Evolutionary conservation across 1,140 invertebrate genomes (phyloP).

Genomic region (Drosophila watanabei): DNA sequence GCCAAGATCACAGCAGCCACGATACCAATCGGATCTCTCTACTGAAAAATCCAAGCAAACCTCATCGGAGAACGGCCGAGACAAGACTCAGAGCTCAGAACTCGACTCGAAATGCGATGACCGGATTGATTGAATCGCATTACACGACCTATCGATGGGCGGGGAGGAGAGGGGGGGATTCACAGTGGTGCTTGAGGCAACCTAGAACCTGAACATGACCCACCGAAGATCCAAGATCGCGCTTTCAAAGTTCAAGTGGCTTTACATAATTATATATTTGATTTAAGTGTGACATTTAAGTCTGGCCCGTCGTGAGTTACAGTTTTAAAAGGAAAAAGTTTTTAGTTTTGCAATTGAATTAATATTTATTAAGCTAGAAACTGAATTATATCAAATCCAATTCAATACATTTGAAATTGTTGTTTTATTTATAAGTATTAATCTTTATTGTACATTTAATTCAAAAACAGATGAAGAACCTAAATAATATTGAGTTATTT

Average conservation of each 20-base stretch:
- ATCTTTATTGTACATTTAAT: no score
- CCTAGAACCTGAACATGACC: conserved; percentile 36
- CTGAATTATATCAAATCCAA: not conserved
- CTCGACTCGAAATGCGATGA: conserved; percentile 32
- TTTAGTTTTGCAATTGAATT: not conserved
- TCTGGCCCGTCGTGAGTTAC: not conserved
- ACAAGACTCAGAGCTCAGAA: conserved; percentile 4
- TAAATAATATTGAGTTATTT: no score
- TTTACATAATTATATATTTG: not conserved
- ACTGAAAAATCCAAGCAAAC: conserved; percentile 21
- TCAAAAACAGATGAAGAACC: no score
- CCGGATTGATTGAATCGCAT: conserved; percentile 53
- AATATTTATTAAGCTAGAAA: not conserved
- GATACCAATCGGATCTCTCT: conserved; percentile 29
- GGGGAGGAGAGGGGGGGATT: not conserved
- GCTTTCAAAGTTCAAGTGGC: conserved; percentile 4
- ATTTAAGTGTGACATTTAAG: conserved; percentile 15
- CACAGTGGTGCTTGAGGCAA: conserved; percentile 9
- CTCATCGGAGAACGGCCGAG: conserved; percentile 17
- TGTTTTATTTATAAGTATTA: not conserved
- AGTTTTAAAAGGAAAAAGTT: not conserved
- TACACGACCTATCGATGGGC: conserved; percentile 18
- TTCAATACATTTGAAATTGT: not conserved
- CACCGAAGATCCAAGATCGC: not conserved
- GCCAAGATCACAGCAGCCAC: conserved; percentile 57